Percentiles rank a stretch among this genome's conserved stretches.
Conservation (phyloP, 2,113 vertebrate species). For the Coryphaenoides rupestris region DNA sequence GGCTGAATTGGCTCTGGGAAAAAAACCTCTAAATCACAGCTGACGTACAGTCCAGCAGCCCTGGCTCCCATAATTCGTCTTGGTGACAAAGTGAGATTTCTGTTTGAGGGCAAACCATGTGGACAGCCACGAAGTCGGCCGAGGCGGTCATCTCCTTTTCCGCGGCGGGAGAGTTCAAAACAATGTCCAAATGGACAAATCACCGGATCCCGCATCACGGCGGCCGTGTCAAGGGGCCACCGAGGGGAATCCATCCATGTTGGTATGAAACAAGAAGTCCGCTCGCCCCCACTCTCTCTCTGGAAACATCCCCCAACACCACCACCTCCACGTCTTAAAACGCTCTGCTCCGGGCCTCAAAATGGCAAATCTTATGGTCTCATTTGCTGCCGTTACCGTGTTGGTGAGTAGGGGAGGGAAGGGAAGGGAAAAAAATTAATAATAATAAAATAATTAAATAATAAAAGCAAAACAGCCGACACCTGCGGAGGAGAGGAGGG, state of each 20-base stretch:
- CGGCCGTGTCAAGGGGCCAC: background rate
- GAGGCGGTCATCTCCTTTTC: constrained; percentile 4
- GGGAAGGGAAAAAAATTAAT: constrained; percentile 61
- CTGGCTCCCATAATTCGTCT: constrained; percentile 26
- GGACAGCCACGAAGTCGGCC: constrained; percentile 9
- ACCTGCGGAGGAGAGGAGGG: constrained; percentile 15
- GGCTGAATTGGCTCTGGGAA: constrained; percentile 26
- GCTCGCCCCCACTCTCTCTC: background rate
- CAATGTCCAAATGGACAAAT: background rate
- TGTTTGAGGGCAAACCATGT: constrained; percentile 32
- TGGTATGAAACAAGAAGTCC: background rate
- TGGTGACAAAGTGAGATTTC: constrained; percentile 38
- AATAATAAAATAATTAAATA: too few species aligned
- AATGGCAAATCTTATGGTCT: constrained; percentile 28
- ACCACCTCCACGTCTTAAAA: background rate
- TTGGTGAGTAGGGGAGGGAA: constrained; percentile 34
- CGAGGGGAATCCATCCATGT: background rate
- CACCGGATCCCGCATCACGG: background rate
- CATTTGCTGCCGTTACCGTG: constrained; percentile 43
- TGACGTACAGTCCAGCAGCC: constrained; percentile 27
- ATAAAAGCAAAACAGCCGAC: constrained; percentile 34
- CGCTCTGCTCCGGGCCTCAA: constrained; percentile 2
- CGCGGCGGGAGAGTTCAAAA: background rate
- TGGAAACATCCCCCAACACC: background rate
- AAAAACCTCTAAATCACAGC: constrained; percentile 51